Percentiles rank a stretch among this genome's conserved stretches.
These are phyloP conservation scores for Pholis gunnellus DNA, from an alignment of 2,113 vertebrate genomes.

Conservation along the genomic window DNA sequence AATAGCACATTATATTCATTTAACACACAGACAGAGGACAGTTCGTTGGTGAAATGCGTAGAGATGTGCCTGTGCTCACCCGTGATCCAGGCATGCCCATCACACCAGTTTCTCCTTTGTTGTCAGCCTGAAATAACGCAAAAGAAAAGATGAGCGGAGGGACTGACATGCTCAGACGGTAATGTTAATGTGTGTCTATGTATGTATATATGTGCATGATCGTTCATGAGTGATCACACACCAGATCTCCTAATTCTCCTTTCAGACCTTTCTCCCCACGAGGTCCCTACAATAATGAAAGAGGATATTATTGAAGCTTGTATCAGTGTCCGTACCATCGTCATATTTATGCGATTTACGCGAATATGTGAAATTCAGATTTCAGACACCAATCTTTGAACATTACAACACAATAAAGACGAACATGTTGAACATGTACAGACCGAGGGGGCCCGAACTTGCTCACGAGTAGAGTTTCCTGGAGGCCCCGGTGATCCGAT, in stretches of 20 bases:
- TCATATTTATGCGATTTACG: not conserved
- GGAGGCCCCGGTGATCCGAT: conserved; percentile 72
- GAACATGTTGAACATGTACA: conserved; percentile 25
- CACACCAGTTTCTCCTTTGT: conserved; percentile 90
- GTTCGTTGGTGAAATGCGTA: not conserved
- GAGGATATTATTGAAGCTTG: not conserved
- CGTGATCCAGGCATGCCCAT: conserved; percentile 87
- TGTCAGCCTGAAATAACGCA: conserved; percentile 75
- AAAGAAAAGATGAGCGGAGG: not conserved
- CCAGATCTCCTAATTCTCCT: conserved; percentile 74
- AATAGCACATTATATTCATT: not conserved
- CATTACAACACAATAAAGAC: not conserved
- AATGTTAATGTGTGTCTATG: not conserved
- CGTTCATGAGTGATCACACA: conserved; percentile 34
- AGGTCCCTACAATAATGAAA: conserved; percentile 63
- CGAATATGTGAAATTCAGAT: not conserved
- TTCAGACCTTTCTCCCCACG: conserved; percentile 72
- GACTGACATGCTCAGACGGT: not conserved
- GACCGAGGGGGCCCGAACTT: conserved; percentile 10
- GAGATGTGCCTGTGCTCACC: conserved; percentile 76
- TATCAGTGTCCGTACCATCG: not conserved
- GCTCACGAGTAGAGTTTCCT: conserved; percentile 69
- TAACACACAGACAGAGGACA: not conserved
- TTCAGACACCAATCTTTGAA: not conserved
- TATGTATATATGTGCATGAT: not conserved